Base-by-base conservation (phyloP, 2,888 invertebrate genomes). In the Drosophila austrosaltans region DNA sequence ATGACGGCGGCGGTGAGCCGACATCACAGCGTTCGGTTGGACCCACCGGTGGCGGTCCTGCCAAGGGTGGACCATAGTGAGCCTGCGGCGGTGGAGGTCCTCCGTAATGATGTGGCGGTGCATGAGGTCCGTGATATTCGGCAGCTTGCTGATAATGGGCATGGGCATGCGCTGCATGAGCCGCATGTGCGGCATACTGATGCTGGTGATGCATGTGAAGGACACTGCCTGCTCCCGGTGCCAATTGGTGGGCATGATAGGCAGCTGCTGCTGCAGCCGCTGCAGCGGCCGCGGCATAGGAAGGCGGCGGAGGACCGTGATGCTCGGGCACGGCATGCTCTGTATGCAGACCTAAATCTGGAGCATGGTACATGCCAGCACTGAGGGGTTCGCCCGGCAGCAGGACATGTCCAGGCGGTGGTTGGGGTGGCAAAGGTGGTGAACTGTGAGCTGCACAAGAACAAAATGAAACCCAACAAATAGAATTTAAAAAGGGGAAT, bases 161-260 rank as follows among this genome's bases (percentile, higher is more conserved):
- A 48, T 48, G 40, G 3, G 40, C 40, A 69, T 90, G 90, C 1
- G 82, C 78, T 40, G 82, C 78, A 53, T 90, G 89, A 3, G 87
- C 87, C 56, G 81, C 82, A 63, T 82, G 82, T 7, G 82, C 82
- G 39, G 87, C 82, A 78, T 90, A 88, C 61, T 89, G 91, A 68
- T 91, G 90, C 77, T 91, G 91, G 57, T 90, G 90, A 10, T 85
- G 79, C 83, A 83, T 86, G 6, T 83, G 83, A 53, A 83, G n/a
- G 36, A 83, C 78, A 0, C 72, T 79, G 28, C 80, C 83, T 54
- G 79, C 85, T 22, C 76, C 81, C n/a, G 91, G 91, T 10, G 87
- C 84, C 87, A 91, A 61, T 44, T 91, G 91, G 73, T 91, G 91
- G 39, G 86, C 91, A 65, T 91, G 89, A 66, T 91, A 90, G 58